phyloP scores from a whole-genome alignment of 2,888 invertebrate species.

The Eutolmus rufibarbis region DNA sequence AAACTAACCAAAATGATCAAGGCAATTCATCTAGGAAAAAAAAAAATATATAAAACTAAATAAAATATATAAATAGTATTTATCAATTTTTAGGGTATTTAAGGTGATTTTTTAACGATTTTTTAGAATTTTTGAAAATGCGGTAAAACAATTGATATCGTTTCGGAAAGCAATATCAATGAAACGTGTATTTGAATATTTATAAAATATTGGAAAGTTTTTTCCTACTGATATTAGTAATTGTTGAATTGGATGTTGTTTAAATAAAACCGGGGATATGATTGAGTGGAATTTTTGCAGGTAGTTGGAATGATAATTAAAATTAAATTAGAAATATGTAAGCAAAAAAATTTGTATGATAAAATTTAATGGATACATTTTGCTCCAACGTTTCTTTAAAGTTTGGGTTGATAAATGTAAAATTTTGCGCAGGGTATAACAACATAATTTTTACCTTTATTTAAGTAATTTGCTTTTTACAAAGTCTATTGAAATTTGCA shows the following conservation, averaged over 20 bases:
- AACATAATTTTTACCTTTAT: too few species aligned
- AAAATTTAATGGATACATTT: too few species aligned
- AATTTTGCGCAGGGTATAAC: too few species aligned
- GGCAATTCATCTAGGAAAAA: neutral
- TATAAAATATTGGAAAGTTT: neutral
- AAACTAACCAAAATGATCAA: neutral
- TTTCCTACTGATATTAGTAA: neutral
- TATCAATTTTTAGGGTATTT: neutral
- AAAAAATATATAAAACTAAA: neutral
- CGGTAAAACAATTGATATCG: neutral
- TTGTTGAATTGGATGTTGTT: neutral
- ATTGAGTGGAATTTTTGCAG: neutral
- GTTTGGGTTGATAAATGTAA: too few species aligned
- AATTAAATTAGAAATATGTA: neutral
- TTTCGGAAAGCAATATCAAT: neutral
- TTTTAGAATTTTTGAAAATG: conserved; percentile 5
- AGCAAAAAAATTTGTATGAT: too few species aligned
- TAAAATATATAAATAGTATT: neutral
- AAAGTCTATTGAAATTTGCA: too few species aligned
- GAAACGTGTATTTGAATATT: neutral
- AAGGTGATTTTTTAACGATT: neutral
- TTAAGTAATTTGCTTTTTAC: too few species aligned
- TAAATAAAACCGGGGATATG: neutral
- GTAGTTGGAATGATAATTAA: neutral
- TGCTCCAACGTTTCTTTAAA: too few species aligned